Percentiles rank a stretch among this genome's conserved stretches.
These are phyloP conservation scores for Lasius platythorax DNA, from an alignment of 2,888 invertebrate genomes.

Conservation along the genomic window DNA sequence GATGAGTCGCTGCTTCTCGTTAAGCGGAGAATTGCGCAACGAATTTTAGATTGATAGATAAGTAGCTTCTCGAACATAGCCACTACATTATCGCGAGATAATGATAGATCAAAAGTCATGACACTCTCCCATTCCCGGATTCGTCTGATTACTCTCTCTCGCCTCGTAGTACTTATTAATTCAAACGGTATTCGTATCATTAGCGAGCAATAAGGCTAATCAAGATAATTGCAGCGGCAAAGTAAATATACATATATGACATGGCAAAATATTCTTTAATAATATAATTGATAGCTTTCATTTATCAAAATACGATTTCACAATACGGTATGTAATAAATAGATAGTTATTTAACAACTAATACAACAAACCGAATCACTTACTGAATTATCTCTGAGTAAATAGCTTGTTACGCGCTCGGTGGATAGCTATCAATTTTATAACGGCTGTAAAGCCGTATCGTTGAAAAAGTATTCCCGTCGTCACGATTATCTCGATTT, in stretches of 20 bases:
- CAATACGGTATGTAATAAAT: not conserved
- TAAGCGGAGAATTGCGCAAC: not conserved
- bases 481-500: not conserved
- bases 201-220: slow-evolving; percentile 6
- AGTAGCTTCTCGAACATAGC: not conserved
- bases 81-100: not conserved
- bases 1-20: not conserved
- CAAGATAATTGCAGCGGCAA: not conserved
- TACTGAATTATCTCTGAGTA: not conserved
- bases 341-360: not conserved
- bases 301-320: not conserved
- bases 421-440: not conserved
- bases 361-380: not conserved
- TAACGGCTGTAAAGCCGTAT: not conserved
- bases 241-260: not conserved
- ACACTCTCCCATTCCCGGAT: slow-evolving; percentile 8
- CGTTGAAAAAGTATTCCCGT: not conserved
- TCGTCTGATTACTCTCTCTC: not conserved
- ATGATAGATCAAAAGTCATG: slow-evolving; percentile 21
- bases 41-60: slow-evolving; percentile 27
- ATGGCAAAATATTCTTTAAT: slow-evolving; percentile 7
- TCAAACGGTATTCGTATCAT: slow-evolving; percentile 4
- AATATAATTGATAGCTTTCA: not conserved
- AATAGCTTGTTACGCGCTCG: not conserved
- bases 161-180: not conserved